Percentiles rank a stretch among this genome's conserved stretches.
phyloP scores from a whole-genome alignment of 2,888 invertebrate species.

The Strigamia maritima region DNA sequence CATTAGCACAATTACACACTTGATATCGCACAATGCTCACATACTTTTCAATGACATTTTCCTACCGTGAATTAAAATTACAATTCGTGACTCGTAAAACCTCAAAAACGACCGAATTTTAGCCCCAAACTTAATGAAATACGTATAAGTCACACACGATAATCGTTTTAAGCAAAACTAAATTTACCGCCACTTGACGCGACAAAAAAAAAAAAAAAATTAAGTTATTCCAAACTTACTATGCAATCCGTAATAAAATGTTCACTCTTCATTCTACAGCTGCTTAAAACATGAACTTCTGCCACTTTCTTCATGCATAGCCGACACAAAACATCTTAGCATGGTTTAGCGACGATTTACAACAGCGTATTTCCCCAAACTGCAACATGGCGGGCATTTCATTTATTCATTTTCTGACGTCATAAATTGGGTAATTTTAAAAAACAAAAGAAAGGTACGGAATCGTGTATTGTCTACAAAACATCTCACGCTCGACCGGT shows the following conservation, averaged over 20 bases:
- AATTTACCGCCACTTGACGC: constrained; percentile 9
- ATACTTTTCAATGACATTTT: too few relatives aligned
- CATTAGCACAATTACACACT: too few relatives aligned
- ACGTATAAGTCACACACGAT: background rate
- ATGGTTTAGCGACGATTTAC: constrained; percentile 5
- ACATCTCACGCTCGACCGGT: background rate
- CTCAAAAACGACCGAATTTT: background rate
- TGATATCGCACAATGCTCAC: too few relatives aligned
- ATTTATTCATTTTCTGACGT: constrained; percentile 6
- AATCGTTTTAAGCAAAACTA: background rate
- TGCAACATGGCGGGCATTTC: background rate
- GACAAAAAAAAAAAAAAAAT: background rate
- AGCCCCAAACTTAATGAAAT: background rate
- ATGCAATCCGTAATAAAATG: constrained; percentile 5
- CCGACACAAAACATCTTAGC: background rate
- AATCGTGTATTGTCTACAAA: background rate
- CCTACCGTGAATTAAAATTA: too few relatives aligned
- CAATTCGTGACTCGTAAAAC: too few relatives aligned
- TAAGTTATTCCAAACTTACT: background rate
- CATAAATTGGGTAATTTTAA: background rate
- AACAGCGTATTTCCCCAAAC: constrained; percentile 15
- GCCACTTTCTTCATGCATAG: background rate
- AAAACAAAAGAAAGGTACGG: constrained; percentile 15
- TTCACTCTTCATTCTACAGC: background rate
- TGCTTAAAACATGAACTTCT: background rate